Evolutionary conservation across 2,797 vertebrate species (phyloP).

Genomic region (Thalassophryne amazonica): DNA sequence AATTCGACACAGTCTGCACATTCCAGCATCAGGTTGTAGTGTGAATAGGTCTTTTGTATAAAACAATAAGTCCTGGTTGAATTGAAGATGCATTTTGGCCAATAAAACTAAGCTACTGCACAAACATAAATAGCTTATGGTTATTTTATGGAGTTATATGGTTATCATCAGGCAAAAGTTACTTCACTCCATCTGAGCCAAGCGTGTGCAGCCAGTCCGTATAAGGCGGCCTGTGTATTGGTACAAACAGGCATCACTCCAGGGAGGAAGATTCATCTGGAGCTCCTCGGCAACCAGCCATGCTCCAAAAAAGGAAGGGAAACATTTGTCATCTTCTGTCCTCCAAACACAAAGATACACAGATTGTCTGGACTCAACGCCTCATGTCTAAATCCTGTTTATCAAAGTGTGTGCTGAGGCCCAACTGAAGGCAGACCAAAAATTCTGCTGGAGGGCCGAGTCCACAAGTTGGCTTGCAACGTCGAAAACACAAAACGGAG

Average conservation of each 20-base stretch:
- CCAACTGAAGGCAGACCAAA: no score
- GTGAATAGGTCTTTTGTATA: background rate
- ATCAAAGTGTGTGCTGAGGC: background rate
- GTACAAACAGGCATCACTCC: constrained; percentile 42
- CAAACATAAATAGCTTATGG: constrained; percentile 33
- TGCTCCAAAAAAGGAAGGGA: constrained; percentile 76
- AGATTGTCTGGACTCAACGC: background rate
- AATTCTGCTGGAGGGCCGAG: background rate
- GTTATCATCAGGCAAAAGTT: constrained; percentile 19
- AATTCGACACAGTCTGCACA: no score
- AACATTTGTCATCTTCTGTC: constrained; percentile 44
- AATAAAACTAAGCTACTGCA: constrained; percentile 4
- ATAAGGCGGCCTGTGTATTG: constrained; percentile 50
- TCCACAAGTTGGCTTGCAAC: no score
- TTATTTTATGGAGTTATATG: constrained; percentile 33
- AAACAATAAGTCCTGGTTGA: background rate
- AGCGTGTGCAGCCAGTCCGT: constrained; percentile 48
- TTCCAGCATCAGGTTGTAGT: no score
- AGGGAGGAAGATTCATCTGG: constrained; percentile 35
- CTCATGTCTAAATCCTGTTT: background rate
- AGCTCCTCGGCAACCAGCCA: constrained; percentile 27
- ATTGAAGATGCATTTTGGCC: background rate
- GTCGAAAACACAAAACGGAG: no score
- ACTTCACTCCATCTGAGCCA: constrained; percentile 5
- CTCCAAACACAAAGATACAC: constrained; percentile 33